Evolutionary conservation across 2,113 vertebrate genomes (phyloP).

Genomic region (Pongo pygmaeus): DNA sequence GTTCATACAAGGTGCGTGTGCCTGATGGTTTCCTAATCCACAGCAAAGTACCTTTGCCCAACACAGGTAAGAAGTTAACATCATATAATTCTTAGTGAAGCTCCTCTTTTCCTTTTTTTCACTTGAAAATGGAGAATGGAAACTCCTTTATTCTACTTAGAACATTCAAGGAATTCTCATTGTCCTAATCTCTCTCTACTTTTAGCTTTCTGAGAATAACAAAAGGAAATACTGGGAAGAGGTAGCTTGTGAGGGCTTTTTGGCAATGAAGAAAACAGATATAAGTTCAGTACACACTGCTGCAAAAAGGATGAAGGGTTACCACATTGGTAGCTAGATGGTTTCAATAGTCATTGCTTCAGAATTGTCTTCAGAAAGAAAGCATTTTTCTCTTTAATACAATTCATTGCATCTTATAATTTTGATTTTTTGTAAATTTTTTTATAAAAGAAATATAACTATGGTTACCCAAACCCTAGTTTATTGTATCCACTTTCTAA

Average conservation of each 20-base stretch:
- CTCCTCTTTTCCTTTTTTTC: background rate
- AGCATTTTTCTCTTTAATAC: background rate
- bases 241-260: background rate
- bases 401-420: background rate
- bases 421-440: background rate
- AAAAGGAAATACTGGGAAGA: background rate
- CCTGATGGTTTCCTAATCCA: background rate
- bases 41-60: background rate
- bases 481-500: background rate
- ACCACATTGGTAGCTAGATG: background rate
- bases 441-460: background rate
- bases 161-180: background rate
- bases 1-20: rapidly evolving
- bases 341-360: background rate
- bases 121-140: background rate
- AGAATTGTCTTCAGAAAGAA: background rate
- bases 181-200: background rate
- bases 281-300: background rate
- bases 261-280: background rate
- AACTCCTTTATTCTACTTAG: background rate
- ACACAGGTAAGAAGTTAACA: background rate
- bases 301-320: background rate
- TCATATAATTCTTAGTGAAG: background rate
- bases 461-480: background rate
- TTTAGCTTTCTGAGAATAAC: background rate